Conservation (phyloP, 2,888 invertebrate genomes). For the Yponomeuta evonymella region DNA sequence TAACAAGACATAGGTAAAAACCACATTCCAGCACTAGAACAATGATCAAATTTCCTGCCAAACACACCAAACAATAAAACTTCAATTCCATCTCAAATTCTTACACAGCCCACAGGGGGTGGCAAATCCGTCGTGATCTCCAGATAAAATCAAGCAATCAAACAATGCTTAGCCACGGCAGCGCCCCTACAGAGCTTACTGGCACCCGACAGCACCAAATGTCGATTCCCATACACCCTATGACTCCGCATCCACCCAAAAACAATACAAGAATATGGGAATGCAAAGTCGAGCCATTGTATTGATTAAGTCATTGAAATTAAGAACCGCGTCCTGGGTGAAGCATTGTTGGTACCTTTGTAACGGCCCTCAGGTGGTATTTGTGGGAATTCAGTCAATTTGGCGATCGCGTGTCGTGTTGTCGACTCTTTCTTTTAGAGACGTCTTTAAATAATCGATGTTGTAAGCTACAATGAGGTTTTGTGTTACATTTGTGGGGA, state of each 20-base stretch:
- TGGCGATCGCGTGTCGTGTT: slow-evolving; percentile 58
- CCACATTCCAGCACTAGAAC: neutral
- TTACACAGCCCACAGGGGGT: slow-evolving; percentile 34
- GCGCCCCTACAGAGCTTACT: slow-evolving; percentile 35
- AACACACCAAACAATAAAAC: neutral
- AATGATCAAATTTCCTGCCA: neutral
- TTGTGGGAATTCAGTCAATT: slow-evolving; percentile 71
- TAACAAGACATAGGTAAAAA: neutral
- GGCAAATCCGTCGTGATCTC: slow-evolving; percentile 56
- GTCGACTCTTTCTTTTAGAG: slow-evolving; percentile 21
- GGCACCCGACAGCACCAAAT: slow-evolving; percentile 43
- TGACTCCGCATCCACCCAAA: slow-evolving; percentile 53
- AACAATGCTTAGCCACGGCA: slow-evolving; percentile 53
- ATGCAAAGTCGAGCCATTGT: slow-evolving; percentile 61
- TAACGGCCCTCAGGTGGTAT: slow-evolving; percentile 57
- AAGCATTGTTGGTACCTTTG: slow-evolving; percentile 46
- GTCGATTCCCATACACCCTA: slow-evolving; percentile 60
- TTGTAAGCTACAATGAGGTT: slow-evolving; percentile 24
- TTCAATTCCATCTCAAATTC: slow-evolving; percentile 10
- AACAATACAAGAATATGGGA: slow-evolving; percentile 61
- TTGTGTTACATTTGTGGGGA: neutral
- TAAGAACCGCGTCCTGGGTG: slow-evolving; percentile 46
- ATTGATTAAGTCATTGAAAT: slow-evolving; percentile 73
- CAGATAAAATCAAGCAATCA: slow-evolving; percentile 71
- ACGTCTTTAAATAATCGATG: slow-evolving; percentile 40